These are phyloP conservation scores for Apodemus speciosus DNA, from an alignment of 2,113 vertebrate species.

Conservation along the genomic window DNA sequence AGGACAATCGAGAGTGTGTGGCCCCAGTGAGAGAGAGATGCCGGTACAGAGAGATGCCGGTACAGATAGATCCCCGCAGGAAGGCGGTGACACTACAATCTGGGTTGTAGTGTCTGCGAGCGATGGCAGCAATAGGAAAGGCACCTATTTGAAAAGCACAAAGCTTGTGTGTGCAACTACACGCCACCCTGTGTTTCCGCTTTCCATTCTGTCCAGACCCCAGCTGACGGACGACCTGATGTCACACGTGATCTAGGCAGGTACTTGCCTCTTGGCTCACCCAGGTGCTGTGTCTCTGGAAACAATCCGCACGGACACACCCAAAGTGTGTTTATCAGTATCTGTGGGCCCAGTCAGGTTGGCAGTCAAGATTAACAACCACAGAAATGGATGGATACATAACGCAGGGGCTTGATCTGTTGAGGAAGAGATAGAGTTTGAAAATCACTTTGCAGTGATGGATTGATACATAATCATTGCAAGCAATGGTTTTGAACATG, in stretches of 20 bases:
- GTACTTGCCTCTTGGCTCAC: neutral
- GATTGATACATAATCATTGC: neutral
- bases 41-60: neutral
- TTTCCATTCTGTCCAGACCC: neutral
- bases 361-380: neutral
- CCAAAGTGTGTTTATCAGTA: neutral
- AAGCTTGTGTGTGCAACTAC: rapidly evolving
- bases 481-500: neutral
- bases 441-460: neutral
- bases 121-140: neutral
- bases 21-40: neutral
- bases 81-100: no score
- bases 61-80: neutral
- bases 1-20: neutral
- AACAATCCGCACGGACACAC: neutral
- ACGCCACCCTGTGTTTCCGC: no score
- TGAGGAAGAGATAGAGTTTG: neutral
- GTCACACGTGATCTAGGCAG: neutral
- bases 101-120: neutral
- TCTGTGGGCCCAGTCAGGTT: neutral
- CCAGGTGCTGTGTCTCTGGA: neutral
- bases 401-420: neutral
- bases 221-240: rapidly evolving
- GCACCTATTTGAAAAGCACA: neutral
- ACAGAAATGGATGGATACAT: neutral